phyloP scores from a whole-genome alignment of 2,888 invertebrate genomes.

The Esperia sulphurella region DNA sequence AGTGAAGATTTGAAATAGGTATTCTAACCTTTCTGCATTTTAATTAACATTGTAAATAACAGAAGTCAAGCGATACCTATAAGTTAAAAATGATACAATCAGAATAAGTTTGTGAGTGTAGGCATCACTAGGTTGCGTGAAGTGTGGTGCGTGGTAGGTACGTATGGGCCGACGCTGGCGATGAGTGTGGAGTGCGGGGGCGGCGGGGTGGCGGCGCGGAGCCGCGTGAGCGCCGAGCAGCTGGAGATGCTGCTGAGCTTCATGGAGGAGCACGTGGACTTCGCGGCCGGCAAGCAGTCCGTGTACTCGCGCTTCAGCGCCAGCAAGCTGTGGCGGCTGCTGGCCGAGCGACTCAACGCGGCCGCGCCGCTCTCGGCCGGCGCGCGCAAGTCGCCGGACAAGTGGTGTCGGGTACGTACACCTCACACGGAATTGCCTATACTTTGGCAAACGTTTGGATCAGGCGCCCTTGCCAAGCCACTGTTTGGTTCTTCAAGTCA shows the following conservation, averaged over 20 bases:
- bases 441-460: no score
- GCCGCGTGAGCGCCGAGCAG: conserved; percentile 69
- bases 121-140: no score
- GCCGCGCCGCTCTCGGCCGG: conserved; percentile 61
- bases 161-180: not conserved
- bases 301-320: conserved; percentile 69
- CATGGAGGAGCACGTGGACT: conserved; percentile 74
- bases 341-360: conserved; percentile 68
- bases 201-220: conserved; percentile 22
- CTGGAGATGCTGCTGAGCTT: conserved; percentile 61
- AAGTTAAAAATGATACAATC: no score
- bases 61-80: no score
- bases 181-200: not conserved
- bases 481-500: no score
- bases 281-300: conserved; percentile 67
- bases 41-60: no score
- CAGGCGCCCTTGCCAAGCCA: no score
- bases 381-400: conserved; percentile 66
- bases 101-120: no score
- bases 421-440: no score
- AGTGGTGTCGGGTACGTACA: conserved; percentile 60
- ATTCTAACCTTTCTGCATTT: no score
- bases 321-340: conserved; percentile 58
- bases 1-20: no score
- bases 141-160: no score